phyloP scores from a whole-genome alignment of 2,888 invertebrate genomes.

The Cryptophagus acutangulus region DNA sequence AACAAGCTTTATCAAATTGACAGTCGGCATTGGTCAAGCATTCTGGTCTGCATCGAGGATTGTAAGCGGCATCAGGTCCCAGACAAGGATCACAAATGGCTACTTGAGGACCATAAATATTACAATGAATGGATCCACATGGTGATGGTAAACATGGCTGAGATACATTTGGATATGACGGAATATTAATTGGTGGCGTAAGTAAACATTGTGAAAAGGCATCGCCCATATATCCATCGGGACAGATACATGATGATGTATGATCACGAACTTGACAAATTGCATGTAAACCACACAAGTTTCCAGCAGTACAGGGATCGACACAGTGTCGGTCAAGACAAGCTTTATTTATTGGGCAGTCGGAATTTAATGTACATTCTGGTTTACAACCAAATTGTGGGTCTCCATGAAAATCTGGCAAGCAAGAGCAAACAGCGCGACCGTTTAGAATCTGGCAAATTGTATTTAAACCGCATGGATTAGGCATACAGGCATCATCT shows the following conservation, averaged over 20 bases:
- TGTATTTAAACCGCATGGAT: conserved; percentile 75
- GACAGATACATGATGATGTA: conserved; percentile 75
- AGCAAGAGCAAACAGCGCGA: conserved; percentile 72
- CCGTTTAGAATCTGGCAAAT: conserved; percentile 67
- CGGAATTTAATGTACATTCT: conserved; percentile 78
- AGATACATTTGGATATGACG: conserved; percentile 47
- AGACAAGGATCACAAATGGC: conserved; percentile 77
- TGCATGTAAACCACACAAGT: conserved; percentile 76
- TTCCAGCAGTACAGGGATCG: conserved; percentile 65
- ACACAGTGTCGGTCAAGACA: conserved; percentile 71
- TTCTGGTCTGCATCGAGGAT: conserved; percentile 75
- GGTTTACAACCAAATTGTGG: conserved; percentile 71
- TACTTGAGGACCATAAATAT: conserved; percentile 66
- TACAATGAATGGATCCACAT: conserved; percentile 66
- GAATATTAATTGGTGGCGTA: conserved; percentile 41
- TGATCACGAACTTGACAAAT: conserved; percentile 75
- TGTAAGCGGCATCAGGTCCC: conserved; percentile 61
- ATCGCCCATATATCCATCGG: conserved; percentile 74
- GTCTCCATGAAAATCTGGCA: conserved; percentile 72
- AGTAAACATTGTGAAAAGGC: conserved; percentile 69
- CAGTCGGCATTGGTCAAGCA: conserved; percentile 78
- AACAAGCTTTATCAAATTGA: conserved; percentile 69
- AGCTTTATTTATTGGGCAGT: conserved; percentile 68
- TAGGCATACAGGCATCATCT: conserved; percentile 66
- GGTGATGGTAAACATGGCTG: conserved; percentile 73